Evolutionary conservation across 2,888 invertebrate species (phyloP).

Genomic region (Podabrus alpinus): DNA sequence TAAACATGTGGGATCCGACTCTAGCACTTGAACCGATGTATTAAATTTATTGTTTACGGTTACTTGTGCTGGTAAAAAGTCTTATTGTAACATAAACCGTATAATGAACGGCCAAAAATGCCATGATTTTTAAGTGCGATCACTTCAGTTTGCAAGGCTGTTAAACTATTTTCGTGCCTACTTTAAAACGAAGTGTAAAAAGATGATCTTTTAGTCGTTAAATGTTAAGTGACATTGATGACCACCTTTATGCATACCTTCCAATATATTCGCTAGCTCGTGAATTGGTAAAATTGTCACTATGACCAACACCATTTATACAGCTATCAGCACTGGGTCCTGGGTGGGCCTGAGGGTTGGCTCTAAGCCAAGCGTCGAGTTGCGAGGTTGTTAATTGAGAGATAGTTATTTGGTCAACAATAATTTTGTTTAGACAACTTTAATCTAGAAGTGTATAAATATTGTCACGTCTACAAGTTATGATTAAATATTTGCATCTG

Average conservation of each 20-base stretch:
- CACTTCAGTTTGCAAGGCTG: slow-evolving; percentile 21
- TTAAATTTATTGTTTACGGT: not conserved
- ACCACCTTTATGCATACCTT: slow-evolving; percentile 43
- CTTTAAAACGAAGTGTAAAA: slow-evolving; percentile 27
- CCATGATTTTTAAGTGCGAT: slow-evolving; percentile 4
- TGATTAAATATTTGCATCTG: slow-evolving; percentile 46
- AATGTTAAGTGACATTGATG: slow-evolving; percentile 53
- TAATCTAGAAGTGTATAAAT: slow-evolving; percentile 52
- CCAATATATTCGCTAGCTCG: slow-evolving; percentile 49
- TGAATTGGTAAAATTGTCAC: slow-evolving; percentile 52
- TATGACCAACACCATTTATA: slow-evolving; percentile 49
- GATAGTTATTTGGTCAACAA: slow-evolving; percentile 51
- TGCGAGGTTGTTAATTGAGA: slow-evolving; percentile 51
- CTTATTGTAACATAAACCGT: not conserved
- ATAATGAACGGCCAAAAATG: not conserved
- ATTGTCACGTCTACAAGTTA: slow-evolving; percentile 52
- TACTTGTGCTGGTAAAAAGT: too few relatives aligned
- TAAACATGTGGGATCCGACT: not conserved
- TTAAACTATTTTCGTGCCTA: slow-evolving; percentile 26
- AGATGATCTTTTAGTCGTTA: slow-evolving; percentile 35
- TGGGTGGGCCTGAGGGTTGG: slow-evolving; percentile 46
- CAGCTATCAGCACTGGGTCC: slow-evolving; percentile 47
- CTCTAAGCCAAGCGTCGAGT: slow-evolving; percentile 43
- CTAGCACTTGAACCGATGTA: not conserved
- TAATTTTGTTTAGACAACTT: slow-evolving; percentile 47